A percentile compares a stretch with the other conserved stretches of the same genome.
phyloP scores from a whole-genome alignment of 2,888 invertebrate species.

The Callinectes sapidus region DNA sequence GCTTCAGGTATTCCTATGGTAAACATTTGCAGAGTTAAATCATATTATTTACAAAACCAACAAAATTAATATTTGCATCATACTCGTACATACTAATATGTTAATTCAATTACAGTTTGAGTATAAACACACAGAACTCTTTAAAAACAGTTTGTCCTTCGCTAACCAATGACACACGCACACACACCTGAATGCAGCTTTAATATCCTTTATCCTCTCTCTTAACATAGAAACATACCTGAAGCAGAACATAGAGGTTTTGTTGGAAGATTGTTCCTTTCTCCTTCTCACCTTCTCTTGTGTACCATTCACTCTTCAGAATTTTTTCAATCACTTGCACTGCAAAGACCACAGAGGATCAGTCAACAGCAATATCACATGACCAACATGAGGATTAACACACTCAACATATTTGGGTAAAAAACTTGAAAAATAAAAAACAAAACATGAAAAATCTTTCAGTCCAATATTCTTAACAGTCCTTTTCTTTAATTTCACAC shows the following conservation, averaged over 20 bases:
- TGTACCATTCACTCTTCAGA: conserved; percentile 83
- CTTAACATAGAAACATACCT: conserved; percentile 40
- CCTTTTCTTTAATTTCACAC: not conserved
- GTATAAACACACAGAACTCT: not conserved
- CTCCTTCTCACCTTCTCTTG: conserved; percentile 80
- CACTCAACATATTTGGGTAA: not conserved
- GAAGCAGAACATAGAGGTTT: conserved; percentile 57
- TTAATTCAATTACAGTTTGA: not conserved
- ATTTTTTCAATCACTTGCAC: conserved; percentile 79
- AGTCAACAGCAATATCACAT: not conserved
- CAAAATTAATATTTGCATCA: not conserved
- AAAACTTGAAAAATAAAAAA: not conserved
- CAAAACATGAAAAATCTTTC: not conserved
- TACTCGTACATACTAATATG: not conserved
- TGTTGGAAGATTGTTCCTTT: conserved; percentile 75
- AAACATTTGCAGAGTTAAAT: conserved; percentile 74
- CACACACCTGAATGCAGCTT: not conserved
- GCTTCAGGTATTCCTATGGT: conserved; percentile 81
- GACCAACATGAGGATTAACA: not conserved
- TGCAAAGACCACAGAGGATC: conserved; percentile 71
- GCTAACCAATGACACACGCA: not conserved
- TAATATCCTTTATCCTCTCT: not conserved
- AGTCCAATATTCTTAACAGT: not conserved
- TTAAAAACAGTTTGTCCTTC: not conserved
- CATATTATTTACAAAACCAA: conserved; percentile 36